Evolutionary conservation across 2,888 invertebrate species (phyloP), one percentile per base, ranked within the genome.

Genomic region (Caenorhabditis sp.): DNA sequence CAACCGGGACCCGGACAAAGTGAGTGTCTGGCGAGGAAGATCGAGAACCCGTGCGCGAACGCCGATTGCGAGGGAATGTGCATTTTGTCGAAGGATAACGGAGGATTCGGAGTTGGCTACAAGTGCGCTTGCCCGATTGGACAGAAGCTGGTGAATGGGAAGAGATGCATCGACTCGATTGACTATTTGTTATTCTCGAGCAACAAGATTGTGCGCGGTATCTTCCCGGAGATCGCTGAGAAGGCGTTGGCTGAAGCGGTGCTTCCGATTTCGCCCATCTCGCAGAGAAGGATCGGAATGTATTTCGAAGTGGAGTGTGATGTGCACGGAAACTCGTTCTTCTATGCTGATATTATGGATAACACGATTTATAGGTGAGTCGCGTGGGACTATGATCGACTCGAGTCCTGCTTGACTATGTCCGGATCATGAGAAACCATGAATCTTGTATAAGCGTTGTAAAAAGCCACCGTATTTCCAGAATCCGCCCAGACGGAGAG

Each of bases 41-140:
- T 91, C 68, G 90, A 90, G 56, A 92, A 91, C 56, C 91, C 91
- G 0, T 91, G 91, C 81, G 86, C 85, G 14, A 89, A 86, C 16
- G 86, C 91, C 19, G 91, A 90, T 63, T 91, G 91, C 70, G 89
- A 97, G 0, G 97, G 98, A 93, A 94, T 98, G 28, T 98, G 98
- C 92, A 94, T 99, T 22, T 95, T 99, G 41, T 95, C 96, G 0
- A 96, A 97, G 19, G 93, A 94, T 44, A 93, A 93, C 22, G 90
- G 92, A 38, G 95, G 95, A 19, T 96, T 94, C 77, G 90, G 90
- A 4, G 90, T 92, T 28, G 92, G 91, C 6, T 89, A 87, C 80
- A 88, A 92, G 10, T 99, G 99, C 92, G 95, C 95, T 2, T 99
- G 99, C 93, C 98, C 98, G 0, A 97, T 98, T 93, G 96, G 97